Evolutionary conservation across 2,888 invertebrate species (phyloP), one percentile per base, ranked within the genome.

Genomic region (Cynaeus angustus): DNA sequence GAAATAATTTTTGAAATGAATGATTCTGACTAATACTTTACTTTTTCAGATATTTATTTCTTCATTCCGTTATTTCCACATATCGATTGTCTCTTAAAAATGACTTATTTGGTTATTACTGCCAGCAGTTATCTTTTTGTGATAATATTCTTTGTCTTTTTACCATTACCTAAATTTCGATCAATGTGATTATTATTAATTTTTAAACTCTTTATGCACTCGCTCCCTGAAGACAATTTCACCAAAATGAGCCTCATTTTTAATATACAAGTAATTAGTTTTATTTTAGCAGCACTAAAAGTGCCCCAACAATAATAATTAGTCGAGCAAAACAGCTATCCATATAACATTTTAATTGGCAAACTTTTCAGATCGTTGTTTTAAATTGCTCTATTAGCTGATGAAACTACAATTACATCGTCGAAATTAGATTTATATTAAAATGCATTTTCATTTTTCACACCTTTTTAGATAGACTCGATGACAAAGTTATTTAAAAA

Each of bases 291-390:
- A 41, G 16, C 7, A 28, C 21, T n/a, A n/a, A n/a, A n/a, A n/a
- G n/a, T n/a, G n/a, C 26, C 26, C 21, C 59, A 16, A 45, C 12
- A 30, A 12, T 12, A 16, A 50, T 16, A 37, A 37, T 46, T 46
- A 14, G 3, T 37, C 37, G 48, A 45, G 33, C 21, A 45, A 45
- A 28, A 58, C 12, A 46, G 43, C 10, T 26, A 28, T 48, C 48
- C 61, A 61, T 66, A 33, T 26, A 48, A 66, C 41, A 66, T 66
- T 66, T 66, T 66, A 66, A 66, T 66, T 66, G 58, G 50, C 66
- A 59, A 66, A 66, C 50, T 66, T 62, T 59, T 56, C 38, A 28
- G 37, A 43, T 26, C 59, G 43, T 13, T 37, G 58, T 59, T 59
- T 59, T 66, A 38, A 50, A 66, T 66, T 38, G 43, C 50, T 59